phyloP scores from a whole-genome alignment of 2,113 vertebrate genomes.

The Psittacula cyanocephala region DNA sequence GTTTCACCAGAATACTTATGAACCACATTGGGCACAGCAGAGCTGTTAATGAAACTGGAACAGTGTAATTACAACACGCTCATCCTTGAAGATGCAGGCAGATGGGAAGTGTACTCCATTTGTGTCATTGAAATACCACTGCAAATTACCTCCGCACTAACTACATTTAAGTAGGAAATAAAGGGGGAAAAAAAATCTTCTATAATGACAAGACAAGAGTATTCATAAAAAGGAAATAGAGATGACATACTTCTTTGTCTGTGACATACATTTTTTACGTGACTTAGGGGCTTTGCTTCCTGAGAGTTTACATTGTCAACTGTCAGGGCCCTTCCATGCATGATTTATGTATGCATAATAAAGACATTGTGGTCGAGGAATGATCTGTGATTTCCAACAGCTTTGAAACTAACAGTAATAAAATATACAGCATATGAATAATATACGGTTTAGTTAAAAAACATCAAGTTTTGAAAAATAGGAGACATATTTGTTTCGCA shows the following conservation, averaged over 20 bases:
- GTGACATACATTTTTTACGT: constrained; percentile 59
- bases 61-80: neutral
- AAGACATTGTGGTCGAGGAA: constrained; percentile 36
- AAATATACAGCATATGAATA: constrained; percentile 34
- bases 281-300: constrained; percentile 62
- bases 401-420: constrained; percentile 43
- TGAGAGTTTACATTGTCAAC: constrained; percentile 45
- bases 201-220: constrained; percentile 50
- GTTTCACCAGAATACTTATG: neutral
- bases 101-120: neutral
- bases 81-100: constrained; percentile 20
- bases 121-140: constrained; percentile 18
- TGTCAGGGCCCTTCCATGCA: constrained; percentile 56
- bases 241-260: constrained; percentile 28
- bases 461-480: neutral
- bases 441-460: constrained; percentile 17
- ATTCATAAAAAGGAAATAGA: constrained; percentile 45
- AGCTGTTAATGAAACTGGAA: constrained; percentile 21
- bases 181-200: neutral
- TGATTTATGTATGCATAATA: constrained; percentile 69
- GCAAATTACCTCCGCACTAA: constrained; percentile 8
- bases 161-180: constrained; percentile 24
- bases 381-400: constrained; percentile 55
- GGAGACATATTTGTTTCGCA: neutral
- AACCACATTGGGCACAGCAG: neutral